Conservation (phyloP, 2,797 vertebrate species). For the Sternotherus odoratus region DNA sequence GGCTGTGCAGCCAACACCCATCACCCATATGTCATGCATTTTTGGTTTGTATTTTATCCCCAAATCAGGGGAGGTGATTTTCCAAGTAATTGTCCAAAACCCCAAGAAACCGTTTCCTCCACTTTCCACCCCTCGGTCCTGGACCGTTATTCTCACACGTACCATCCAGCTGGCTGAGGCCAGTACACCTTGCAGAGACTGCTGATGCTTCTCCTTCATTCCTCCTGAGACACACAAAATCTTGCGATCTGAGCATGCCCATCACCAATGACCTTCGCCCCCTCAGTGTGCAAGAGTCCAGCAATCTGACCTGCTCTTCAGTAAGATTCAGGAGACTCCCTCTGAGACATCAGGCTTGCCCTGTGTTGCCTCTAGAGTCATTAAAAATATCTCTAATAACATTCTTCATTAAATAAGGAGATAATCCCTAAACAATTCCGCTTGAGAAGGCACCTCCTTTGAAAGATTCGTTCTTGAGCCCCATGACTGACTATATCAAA, state of each 20-base stretch:
- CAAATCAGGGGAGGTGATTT: not conserved
- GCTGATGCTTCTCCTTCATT: not conserved
- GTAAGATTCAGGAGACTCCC: not conserved
- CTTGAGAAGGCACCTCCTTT: not conserved
- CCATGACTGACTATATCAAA: not conserved
- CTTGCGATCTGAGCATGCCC: not conserved
- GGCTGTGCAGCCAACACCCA: not conserved
- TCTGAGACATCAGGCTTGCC: not conserved
- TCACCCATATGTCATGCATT: not conserved
- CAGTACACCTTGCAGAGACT: not conserved
- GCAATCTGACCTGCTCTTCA: not conserved
- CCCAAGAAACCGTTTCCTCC: not conserved
- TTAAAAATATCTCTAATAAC: not conserved
- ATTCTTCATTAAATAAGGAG: not conserved
- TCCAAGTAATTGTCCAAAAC: not conserved
- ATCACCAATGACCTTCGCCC: not conserved
- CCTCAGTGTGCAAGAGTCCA: not conserved
- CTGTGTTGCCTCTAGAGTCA: not conserved
- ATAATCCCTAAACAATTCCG: not conserved
- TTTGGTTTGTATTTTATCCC: not conserved
- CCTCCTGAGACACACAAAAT: not conserved
- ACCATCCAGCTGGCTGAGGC: not conserved
- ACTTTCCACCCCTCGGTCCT: not conserved
- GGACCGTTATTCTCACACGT: not conserved
- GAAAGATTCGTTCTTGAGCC: not conserved